A percentile compares a stretch with the other conserved stretches of the same genome.
phyloP scores from a whole-genome alignment of 2,888 invertebrate genomes.

The Dione juno region DNA sequence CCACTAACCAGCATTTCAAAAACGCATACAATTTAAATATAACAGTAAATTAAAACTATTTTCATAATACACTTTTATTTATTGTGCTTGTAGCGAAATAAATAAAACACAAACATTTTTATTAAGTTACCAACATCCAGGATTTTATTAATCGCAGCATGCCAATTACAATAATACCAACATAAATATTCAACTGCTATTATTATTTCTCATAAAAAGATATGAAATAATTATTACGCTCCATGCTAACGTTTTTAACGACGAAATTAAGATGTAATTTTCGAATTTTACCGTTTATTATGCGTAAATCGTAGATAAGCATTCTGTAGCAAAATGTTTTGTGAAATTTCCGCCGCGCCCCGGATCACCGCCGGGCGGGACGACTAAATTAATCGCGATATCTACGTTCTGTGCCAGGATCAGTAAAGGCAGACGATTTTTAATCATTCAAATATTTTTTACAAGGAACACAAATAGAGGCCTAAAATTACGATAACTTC shows the following conservation, averaged over 20 bases:
- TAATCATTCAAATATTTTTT: slow-evolving; percentile 12
- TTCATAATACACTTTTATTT: neutral
- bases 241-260: slow-evolving; percentile 22
- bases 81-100: neutral
- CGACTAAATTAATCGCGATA: slow-evolving; percentile 24
- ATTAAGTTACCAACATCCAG: neutral
- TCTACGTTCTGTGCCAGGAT: slow-evolving; percentile 15
- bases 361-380: slow-evolving; percentile 18
- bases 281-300: slow-evolving; percentile 11
- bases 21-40: neutral
- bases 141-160: neutral
- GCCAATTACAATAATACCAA: slow-evolving; percentile 1
- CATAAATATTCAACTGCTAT: slow-evolving; percentile 2
- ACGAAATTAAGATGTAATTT: slow-evolving; percentile 14
- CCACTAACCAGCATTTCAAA: too few relatives aligned
- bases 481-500: neutral
- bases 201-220: neutral
- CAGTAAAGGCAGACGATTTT: slow-evolving; percentile 11
- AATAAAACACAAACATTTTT: neutral
- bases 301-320: slow-evolving; percentile 27
- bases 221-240: neutral
- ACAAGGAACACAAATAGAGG: neutral
- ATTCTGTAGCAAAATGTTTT: slow-evolving; percentile 24
- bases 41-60: neutral
- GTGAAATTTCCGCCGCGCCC: slow-evolving; percentile 19